Evolutionary conservation across 2,888 invertebrate genomes (phyloP).

Genomic region (Drosophila cracens): DNA sequence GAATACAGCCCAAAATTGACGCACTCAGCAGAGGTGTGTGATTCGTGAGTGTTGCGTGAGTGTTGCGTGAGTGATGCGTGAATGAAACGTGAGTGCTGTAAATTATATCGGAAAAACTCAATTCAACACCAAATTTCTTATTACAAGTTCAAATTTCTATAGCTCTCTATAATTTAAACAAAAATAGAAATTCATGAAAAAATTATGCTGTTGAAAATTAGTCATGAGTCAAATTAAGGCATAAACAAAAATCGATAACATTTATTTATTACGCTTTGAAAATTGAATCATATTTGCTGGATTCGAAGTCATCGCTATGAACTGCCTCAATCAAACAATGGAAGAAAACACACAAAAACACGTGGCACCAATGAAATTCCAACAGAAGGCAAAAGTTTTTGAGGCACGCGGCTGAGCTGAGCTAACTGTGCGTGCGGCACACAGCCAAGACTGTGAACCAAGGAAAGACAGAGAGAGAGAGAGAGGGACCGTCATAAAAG

Average conservation of each 20-base stretch:
- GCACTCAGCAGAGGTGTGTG: conserved; percentile 13
- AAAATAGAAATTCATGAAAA: fast-evolving
- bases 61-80: neutral
- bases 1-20: conserved; percentile 28
- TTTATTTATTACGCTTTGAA: conserved; percentile 1
- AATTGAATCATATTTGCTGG: neutral
- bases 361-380: conserved; percentile 55
- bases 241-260: neutral
- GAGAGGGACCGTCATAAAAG: conserved; percentile 21
- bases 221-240: neutral
- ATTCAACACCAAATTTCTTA: neutral
- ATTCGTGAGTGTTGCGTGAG: conserved; percentile 1
- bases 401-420: conserved; percentile 23
- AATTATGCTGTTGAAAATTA: neutral
- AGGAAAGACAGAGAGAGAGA: neutral
- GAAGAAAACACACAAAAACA: conserved; percentile 18
- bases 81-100: neutral
- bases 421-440: conserved; percentile 23
- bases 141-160: neutral
- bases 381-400: conserved; percentile 36
- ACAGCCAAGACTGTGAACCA: conserved; percentile 12
- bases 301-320: conserved; percentile 22
- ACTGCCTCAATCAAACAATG: conserved; percentile 11
- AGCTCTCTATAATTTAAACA: neutral
- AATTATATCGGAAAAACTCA: neutral